Evolutionary conservation across 2,888 invertebrate genomes (phyloP), one percentile per base, ranked within the genome.

Genomic region (Leptodirus hochenwartii): DNA sequence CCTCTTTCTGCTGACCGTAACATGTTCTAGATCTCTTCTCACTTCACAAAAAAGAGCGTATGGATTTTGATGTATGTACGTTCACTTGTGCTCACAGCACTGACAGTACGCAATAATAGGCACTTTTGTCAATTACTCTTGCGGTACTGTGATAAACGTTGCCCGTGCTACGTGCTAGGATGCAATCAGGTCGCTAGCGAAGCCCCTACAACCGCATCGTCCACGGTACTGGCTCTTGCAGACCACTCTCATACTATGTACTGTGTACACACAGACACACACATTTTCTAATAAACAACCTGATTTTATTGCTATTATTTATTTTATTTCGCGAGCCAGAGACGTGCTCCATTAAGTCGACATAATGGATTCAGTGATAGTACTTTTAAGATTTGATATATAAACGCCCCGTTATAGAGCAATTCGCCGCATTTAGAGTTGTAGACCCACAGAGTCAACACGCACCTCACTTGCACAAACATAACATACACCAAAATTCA

Each of bases 341-440:
- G 50, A 48, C 51, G 45, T 53, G 55, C 55, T 55, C 54, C 54
- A 55, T 53, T 54, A 53, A 54, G 47, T 49, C 39, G 43, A 43
- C 40, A 46, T 50, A 45, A 45, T 47, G 34, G 38, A 34, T 34
- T 37, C 37, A 40, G 39, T 34, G 39, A 39, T 41, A 39, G 41
- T 38, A 34, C 32, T 36, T 33, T 33, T 22, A 25, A 17, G 39
- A 43, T 41, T 43, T 40, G 39, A 37, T 22, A 34, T 37, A 37
- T 37, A 37, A 35, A 35, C 35, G 35, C n/a, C n/a, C n/a, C n/a
- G n/a, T n/a, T n/a, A n/a, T n/a, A n/a, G n/a, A n/a, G n/a, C n/a
- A n/a, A n/a, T n/a, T n/a, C n/a, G n/a, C n/a, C n/a, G n/a, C n/a
- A n/a, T n/a, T n/a, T n/a, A n/a, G n/a, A n/a, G n/a, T n/a, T n/a